Conservation (phyloP, 2,888 invertebrate species). For the Tenthredo distinguenda region DNA sequence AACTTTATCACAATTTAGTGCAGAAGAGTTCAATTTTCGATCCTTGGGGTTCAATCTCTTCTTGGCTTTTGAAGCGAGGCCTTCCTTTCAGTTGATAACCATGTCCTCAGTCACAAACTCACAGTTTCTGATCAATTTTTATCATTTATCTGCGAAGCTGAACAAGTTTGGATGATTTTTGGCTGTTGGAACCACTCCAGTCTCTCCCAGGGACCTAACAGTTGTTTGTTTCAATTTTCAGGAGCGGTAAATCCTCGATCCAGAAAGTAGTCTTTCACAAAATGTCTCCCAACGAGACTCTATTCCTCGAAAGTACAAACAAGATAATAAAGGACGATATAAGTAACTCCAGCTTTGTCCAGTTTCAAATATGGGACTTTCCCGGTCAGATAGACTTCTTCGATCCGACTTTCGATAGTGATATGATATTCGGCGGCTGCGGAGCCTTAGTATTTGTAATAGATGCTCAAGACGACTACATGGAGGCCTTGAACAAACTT, state of each 20-base stretch:
- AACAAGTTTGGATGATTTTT: background rate
- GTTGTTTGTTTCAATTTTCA: slow-evolving; percentile 77
- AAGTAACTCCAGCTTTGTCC: slow-evolving; percentile 98
- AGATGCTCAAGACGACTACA: slow-evolving; percentile 99
- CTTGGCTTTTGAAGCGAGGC: background rate
- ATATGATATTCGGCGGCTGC: slow-evolving; percentile 97
- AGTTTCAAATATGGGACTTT: slow-evolving; percentile 99
- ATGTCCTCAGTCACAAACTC: background rate
- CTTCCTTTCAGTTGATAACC: background rate
- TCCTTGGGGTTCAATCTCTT: background rate
- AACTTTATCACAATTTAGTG: background rate
- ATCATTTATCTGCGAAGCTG: background rate
- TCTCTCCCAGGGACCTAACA: background rate
- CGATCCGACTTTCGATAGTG: slow-evolving; percentile 97
- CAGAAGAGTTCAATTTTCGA: background rate
- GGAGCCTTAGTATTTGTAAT: slow-evolving; percentile 99
- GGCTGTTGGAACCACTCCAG: background rate
- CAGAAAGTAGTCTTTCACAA: slow-evolving; percentile 99
- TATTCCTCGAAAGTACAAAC: slow-evolving; percentile 98
- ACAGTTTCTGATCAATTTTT: background rate
- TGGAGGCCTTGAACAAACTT: slow-evolving; percentile 95
- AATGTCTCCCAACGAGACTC: slow-evolving; percentile 99
- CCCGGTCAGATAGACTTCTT: slow-evolving; percentile 99
- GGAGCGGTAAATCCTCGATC: slow-evolving; percentile 99
- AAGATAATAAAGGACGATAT: slow-evolving; percentile 99